These are phyloP conservation scores for Chamaea fasciata DNA, from an alignment of 2,113 vertebrate species.

Conservation along the genomic window DNA sequence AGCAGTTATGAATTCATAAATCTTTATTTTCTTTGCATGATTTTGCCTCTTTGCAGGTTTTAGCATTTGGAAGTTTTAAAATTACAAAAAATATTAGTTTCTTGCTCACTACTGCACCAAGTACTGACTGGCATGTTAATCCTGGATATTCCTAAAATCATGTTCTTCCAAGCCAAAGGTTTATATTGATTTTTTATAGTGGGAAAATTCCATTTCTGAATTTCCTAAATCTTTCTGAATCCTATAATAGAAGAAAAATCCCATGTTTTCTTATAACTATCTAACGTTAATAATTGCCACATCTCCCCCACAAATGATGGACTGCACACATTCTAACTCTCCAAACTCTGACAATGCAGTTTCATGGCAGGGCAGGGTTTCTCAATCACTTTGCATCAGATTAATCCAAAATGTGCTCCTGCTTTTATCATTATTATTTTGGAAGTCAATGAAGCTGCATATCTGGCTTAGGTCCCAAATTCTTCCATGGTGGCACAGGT, in stretches of 20 bases:
- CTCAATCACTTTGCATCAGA: background rate
- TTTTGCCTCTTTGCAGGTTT: background rate
- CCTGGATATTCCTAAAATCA: background rate
- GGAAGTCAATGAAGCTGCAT: background rate
- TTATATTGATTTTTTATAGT: background rate
- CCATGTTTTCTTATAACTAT: background rate
- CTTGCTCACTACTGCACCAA: background rate
- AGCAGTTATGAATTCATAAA: background rate
- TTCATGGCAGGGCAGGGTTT: background rate
- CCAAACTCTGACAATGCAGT: background rate
- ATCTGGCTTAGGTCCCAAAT: background rate
- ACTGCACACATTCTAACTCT: background rate
- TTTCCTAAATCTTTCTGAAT: background rate
- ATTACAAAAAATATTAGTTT: background rate
- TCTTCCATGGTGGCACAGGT: background rate
- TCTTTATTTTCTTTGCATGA: background rate
- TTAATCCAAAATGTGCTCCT: background rate
- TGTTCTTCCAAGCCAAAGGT: background rate
- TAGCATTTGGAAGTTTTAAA: background rate
- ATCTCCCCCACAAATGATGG: background rate
- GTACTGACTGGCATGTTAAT: background rate
- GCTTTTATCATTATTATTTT: background rate
- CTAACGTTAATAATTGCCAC: background rate
- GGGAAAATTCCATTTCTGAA: background rate
- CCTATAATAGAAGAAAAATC: background rate